A percentile compares a stretch with the other conserved stretches of the same genome.
Evolutionary conservation across 2,888 invertebrate genomes (phyloP).

Genomic region (Leptura quadrifasciata): DNA sequence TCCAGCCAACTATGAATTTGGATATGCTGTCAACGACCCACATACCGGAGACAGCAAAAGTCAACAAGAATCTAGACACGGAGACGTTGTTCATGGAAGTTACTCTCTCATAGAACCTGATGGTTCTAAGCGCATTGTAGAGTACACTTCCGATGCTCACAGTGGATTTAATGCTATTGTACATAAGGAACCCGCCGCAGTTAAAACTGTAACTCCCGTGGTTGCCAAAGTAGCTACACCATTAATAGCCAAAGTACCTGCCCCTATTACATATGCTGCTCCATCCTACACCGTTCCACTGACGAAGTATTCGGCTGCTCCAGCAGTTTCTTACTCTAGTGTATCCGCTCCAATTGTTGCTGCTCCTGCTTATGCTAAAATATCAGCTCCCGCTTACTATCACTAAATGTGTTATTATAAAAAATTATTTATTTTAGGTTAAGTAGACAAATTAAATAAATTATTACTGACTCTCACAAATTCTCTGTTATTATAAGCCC

Average conservation of each 20-base stretch:
- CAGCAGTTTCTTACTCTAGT: slow-evolving; percentile 38
- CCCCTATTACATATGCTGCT: slow-evolving; percentile 44
- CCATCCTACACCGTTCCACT: slow-evolving; percentile 66
- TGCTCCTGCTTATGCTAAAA: slow-evolving; percentile 4
- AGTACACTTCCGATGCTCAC: slow-evolving; percentile 65
- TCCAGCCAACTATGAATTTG: slow-evolving; percentile 54
- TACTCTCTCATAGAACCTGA: slow-evolving; percentile 76
- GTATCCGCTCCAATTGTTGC: slow-evolving; percentile 26
- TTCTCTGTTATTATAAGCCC: too few relatives aligned
- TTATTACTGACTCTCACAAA: background rate
- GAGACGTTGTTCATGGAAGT: slow-evolving; percentile 73
- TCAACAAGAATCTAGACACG: slow-evolving; percentile 78
- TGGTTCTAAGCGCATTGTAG: slow-evolving; percentile 74
- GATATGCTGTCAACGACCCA: slow-evolving; percentile 57
- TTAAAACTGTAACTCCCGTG: slow-evolving; percentile 67
- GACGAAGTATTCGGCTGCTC: slow-evolving; percentile 57
- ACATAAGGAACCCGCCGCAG: slow-evolving; percentile 70
- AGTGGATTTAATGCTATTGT: slow-evolving; percentile 76
- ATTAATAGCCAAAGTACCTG: slow-evolving; percentile 41
- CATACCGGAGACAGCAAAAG: slow-evolving; percentile 75
- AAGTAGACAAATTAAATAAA: too few relatives aligned
- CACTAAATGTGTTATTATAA: background rate
- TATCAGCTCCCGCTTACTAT: slow-evolving; percentile 22
- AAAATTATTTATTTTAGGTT: too few relatives aligned
- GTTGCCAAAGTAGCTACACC: slow-evolving; percentile 31